These are phyloP conservation scores for fruit fly (Drosophila melanogaster) DNA, from an alignment of 1,140 invertebrate species.

Conservation along the genomic window Release_6_plus_ISO1_MT NT_033777.3:27063001-27063500, in stretches of 20 bases:
- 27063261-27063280: slow-evolving; percentile 30
- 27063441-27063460: slow-evolving; percentile 36
- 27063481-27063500: slow-evolving; percentile 37
- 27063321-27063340: slow-evolving; percentile 66
- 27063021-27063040: neutral
- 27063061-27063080: neutral
- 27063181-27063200: too few species aligned
- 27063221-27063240: neutral
- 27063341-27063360: slow-evolving; percentile 60
- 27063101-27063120: neutral
- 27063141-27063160: neutral
- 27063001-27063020: slow-evolving; percentile 9
- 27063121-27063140: neutral
- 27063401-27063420: neutral
- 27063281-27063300: slow-evolving; percentile 68
- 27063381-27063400: slow-evolving; percentile 34
- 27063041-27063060: neutral
- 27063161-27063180: too few species aligned
- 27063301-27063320: slow-evolving; percentile 59
- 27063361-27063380: slow-evolving; percentile 66
- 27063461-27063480: slow-evolving; percentile 44
- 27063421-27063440: slow-evolving; percentile 48
- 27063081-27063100: neutral
- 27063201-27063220: too few species aligned
- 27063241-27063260: neutral